A percentile compares a stretch with the other conserved stretches of the same genome.
Conservation (phyloP, 2,888 invertebrate genomes). For the Thymelicus sylvestris region DNA sequence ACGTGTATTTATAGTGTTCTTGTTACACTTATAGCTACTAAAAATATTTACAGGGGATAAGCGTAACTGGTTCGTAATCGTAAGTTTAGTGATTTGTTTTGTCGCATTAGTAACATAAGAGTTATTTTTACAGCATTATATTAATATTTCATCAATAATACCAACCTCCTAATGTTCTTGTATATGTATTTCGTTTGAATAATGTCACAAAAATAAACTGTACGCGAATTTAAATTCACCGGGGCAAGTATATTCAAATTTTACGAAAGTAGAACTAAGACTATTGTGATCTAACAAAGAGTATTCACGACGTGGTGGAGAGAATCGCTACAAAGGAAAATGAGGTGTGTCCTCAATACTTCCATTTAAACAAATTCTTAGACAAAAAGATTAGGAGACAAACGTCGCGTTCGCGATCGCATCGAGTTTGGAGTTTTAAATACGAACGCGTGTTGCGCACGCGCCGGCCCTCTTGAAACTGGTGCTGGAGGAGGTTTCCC, state of each 20-base stretch:
- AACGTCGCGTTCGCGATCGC: constrained; percentile 78
- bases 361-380: constrained; percentile 72
- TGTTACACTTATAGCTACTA: no score
- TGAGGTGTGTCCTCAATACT: constrained; percentile 79
- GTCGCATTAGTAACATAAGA: constrained; percentile 3
- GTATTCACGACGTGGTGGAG: constrained; percentile 77
- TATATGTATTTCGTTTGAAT: constrained; percentile 30
- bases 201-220: constrained; percentile 36
- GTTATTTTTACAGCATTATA: constrained; percentile 3
- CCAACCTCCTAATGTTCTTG: constrained; percentile 41
- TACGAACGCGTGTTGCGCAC: constrained; percentile 79
- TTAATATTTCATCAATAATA: constrained; percentile 32
- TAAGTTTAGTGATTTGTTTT: not conserved
- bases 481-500: constrained; percentile 75
- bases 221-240: constrained; percentile 57
- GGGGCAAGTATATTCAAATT: constrained; percentile 63
- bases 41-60: not conserved
- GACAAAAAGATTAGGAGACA: constrained; percentile 74
- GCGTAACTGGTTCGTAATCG: not conserved
- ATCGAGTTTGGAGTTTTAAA: constrained; percentile 62
- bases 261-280: constrained; percentile 82
- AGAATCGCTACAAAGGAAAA: constrained; percentile 73
- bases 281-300: constrained; percentile 75
- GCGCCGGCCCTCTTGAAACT: constrained; percentile 76
- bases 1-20: no score